Conservation (phyloP, 2,888 invertebrate genomes). For the Ophion costatus region DNA sequence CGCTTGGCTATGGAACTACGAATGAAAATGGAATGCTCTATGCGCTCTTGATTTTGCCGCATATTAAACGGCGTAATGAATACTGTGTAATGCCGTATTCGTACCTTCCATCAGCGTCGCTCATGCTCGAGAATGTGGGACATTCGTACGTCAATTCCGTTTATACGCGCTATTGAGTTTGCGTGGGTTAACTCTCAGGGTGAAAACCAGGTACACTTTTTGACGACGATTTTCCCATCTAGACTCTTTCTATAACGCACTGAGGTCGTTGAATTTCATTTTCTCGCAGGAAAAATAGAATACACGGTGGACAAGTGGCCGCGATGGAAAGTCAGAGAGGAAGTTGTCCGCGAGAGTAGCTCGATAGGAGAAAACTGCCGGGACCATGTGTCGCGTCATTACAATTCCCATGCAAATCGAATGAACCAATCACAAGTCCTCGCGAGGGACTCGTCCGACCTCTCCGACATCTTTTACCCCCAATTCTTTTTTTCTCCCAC, state of each 20-base stretch:
- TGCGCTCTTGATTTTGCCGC: too few relatives aligned
- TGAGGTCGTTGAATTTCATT: slow-evolving; percentile 66
- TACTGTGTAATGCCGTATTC: background rate
- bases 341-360: slow-evolving; percentile 60
- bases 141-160: slow-evolving; percentile 26
- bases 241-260: slow-evolving; percentile 44
- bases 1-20: too few relatives aligned
- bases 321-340: slow-evolving; percentile 7
- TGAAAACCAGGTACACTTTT: slow-evolving; percentile 20
- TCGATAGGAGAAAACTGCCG: slow-evolving; percentile 68
- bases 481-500: slow-evolving; percentile 25
- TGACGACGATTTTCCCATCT: slow-evolving; percentile 39
- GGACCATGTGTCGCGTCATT: slow-evolving; percentile 73
- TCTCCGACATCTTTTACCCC: slow-evolving; percentile 45
- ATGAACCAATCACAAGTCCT: slow-evolving; percentile 74
- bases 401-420: slow-evolving; percentile 75
- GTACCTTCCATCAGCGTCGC: background rate
- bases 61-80: background rate
- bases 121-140: background rate
- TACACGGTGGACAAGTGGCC: slow-evolving; percentile 33
- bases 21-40: too few relatives aligned
- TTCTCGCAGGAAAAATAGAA: slow-evolving; percentile 48
- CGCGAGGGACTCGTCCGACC: slow-evolving; percentile 63
- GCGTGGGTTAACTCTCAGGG: slow-evolving; percentile 8
- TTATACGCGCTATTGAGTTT: slow-evolving; percentile 19